Evolutionary conservation across 2,797 vertebrate species (phyloP).

Genomic region (Tiaroga cobitis): DNA sequence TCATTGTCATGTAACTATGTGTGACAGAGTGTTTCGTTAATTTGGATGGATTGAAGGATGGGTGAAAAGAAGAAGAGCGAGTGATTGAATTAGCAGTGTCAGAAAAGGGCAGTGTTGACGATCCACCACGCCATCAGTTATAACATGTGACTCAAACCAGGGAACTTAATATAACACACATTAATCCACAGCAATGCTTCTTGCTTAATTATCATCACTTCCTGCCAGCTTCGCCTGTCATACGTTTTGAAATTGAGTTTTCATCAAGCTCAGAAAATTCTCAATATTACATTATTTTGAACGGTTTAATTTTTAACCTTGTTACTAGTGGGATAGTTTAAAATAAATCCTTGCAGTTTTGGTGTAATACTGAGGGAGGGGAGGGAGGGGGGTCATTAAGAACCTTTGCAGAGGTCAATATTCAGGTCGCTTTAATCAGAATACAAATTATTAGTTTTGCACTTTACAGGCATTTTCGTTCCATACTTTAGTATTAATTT

Average conservation of each 20-base stretch:
- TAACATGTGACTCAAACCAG: constrained; percentile 24
- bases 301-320: constrained; percentile 14
- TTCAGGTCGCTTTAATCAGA: neutral
- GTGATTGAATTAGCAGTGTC: constrained; percentile 45
- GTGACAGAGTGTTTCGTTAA: constrained; percentile 3
- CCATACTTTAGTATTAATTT: neutral
- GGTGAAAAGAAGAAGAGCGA: constrained; percentile 3
- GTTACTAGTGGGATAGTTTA: neutral
- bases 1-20: neutral
- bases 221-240: neutral
- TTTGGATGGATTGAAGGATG: constrained; percentile 9
- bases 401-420: neutral
- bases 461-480: neutral
- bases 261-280: neutral
- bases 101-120: constrained; percentile 46
- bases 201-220: constrained; percentile 14
- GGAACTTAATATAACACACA: constrained; percentile 1
- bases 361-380: neutral
- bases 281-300: neutral
- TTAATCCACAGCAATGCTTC: constrained; percentile 18
- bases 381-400: neutral
- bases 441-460: neutral
- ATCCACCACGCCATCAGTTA: constrained; percentile 37
- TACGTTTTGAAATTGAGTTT: constrained; percentile 27
- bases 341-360: constrained; percentile 4